Conservation (phyloP, 1,140 invertebrate species). For the Tetramorium parvispinum region DNA sequence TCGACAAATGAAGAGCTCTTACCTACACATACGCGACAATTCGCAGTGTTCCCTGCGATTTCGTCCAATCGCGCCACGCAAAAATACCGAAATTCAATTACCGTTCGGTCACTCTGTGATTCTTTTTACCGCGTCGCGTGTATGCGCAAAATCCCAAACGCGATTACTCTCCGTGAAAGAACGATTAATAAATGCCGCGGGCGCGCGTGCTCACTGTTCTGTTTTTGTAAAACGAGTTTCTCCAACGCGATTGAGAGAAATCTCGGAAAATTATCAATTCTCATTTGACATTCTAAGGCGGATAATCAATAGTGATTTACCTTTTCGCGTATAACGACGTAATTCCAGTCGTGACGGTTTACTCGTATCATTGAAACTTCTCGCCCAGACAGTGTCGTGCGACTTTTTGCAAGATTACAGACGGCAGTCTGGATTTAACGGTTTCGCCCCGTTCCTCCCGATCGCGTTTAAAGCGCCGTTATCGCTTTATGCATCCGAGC, state of each 20-base stretch:
- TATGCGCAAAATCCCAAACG: background rate
- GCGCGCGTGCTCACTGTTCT: background rate
- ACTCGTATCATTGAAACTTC: conserved; percentile 47
- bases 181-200: background rate
- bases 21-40: background rate
- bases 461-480: conserved; percentile 33
- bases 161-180: background rate
- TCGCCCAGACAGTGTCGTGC: background rate
- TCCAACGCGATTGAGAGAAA: background rate
- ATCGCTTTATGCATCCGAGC: conserved; percentile 30
- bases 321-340: background rate
- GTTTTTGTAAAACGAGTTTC: background rate
- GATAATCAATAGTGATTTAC: conserved; percentile 2
- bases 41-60: background rate
- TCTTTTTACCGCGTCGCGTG: background rate
- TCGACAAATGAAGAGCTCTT: conserved; percentile 9
- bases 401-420: conserved; percentile 43
- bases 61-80: background rate
- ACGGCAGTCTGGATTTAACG: conserved; percentile 34
- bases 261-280: conserved; percentile 22
- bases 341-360: background rate
- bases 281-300: background rate
- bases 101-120: background rate
- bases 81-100: conserved; percentile 38
- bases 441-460: conserved; percentile 17